phyloP scores from a whole-genome alignment of 2,797 vertebrate genomes.

The Buphagus erythrorhynchus region DNA sequence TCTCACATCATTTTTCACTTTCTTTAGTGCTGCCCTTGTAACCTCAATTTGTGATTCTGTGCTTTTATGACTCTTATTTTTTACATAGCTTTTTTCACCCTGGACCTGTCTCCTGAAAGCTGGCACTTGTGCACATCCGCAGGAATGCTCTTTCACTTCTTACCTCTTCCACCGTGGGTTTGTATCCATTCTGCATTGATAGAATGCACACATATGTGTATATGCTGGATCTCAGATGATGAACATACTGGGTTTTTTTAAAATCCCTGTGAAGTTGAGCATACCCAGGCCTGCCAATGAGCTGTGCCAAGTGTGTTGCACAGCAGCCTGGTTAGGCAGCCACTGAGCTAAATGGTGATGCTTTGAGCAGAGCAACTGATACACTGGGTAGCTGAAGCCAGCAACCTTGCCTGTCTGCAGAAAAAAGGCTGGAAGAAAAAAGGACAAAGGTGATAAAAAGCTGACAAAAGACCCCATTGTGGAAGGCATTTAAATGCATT shows the following conservation, averaged over 20 bases:
- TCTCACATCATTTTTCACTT: background rate
- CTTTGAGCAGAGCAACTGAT: background rate
- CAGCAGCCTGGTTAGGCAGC: background rate
- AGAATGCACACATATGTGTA: background rate
- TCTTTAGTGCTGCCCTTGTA: background rate
- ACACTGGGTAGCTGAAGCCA: background rate
- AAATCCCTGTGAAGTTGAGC: background rate
- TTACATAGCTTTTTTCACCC: background rate
- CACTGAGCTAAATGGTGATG: fast-evolving
- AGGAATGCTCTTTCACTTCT: background rate
- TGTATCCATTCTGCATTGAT: background rate
- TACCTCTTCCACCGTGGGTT: fast-evolving
- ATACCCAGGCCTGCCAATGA: background rate
- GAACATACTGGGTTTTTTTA: background rate
- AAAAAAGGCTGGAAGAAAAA: background rate
- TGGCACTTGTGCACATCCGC: fast-evolving
- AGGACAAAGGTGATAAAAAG: background rate
- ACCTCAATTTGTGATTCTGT: background rate
- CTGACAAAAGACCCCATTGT: background rate
- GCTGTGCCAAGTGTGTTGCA: background rate
- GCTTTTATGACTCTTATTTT: background rate
- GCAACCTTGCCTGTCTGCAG: background rate
- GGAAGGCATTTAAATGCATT: background rate
- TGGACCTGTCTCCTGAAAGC: background rate
- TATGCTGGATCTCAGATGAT: background rate